Evolutionary conservation across 1,140 invertebrate species (phyloP).

Genomic region (Brachionus asplanchnoidis): DNA sequence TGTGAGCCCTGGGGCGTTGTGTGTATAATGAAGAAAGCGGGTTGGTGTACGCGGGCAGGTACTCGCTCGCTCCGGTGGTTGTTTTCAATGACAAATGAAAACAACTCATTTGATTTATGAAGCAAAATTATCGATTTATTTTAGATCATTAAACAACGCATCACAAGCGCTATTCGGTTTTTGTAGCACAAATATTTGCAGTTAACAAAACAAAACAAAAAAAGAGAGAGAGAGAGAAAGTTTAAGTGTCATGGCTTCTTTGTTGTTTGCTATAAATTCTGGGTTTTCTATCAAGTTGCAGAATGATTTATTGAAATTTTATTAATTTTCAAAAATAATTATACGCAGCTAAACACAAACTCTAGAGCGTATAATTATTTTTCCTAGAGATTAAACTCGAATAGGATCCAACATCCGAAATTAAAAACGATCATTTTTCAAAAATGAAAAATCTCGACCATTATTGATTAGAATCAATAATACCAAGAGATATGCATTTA

Average conservation of each 20-base stretch:
- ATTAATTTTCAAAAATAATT: not conserved
- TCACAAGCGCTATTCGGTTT: not conserved
- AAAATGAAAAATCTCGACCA: not conserved
- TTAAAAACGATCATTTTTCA: not conserved
- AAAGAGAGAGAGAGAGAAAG: not conserved
- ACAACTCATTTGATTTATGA: not conserved
- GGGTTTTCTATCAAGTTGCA: not conserved
- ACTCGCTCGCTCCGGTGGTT: not conserved
- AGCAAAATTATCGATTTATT: not conserved
- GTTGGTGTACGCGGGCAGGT: not conserved
- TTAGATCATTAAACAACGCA: not conserved
- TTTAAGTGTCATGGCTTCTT: constrained; percentile 1
- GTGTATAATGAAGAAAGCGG: not conserved
- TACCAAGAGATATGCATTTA: not conserved
- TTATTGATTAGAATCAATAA: not conserved
- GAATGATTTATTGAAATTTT: constrained; percentile 5
- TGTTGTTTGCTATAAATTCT: not conserved
- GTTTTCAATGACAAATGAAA: not conserved
- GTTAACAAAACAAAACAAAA: not conserved
- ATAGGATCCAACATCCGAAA: not conserved
- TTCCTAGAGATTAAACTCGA: not conserved
- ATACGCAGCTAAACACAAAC: not conserved
- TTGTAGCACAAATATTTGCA: not conserved
- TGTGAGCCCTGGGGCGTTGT: not conserved
- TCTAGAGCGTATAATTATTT: not conserved